Percentiles rank a stretch among this genome's conserved stretches.
phyloP scores from a whole-genome alignment of 2,113 vertebrate species.

The Ondatra zibethicus region DNA sequence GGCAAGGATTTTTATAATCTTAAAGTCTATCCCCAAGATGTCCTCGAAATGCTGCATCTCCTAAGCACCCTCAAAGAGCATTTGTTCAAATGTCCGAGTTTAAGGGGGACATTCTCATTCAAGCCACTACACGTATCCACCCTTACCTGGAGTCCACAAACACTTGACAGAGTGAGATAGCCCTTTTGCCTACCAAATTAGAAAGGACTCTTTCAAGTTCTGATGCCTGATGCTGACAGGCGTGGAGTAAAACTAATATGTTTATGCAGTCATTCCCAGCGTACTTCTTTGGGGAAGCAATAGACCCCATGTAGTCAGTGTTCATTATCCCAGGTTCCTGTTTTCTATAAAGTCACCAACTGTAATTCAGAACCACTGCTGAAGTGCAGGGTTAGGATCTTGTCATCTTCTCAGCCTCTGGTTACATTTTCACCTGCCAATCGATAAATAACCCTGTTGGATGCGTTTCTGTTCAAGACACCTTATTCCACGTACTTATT shows the following conservation, averaged over 20 bases:
- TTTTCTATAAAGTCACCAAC: neutral
- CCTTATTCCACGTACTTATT: neutral
- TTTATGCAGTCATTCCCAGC: neutral
- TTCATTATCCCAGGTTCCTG: neutral
- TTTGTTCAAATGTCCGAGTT: neutral
- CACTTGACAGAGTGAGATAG: neutral
- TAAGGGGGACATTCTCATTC: neutral
- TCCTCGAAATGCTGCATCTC: neutral
- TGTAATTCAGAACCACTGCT: neutral
- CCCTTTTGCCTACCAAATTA: constrained; percentile 20
- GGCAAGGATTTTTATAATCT: neutral
- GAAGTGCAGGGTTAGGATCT: neutral
- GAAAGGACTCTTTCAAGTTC: neutral
- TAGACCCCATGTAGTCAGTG: neutral
- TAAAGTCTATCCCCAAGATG: neutral
- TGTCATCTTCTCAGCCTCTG: neutral
- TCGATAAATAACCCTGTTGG: neutral
- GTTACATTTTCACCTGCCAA: neutral
- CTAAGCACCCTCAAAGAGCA: neutral
- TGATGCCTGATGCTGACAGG: neutral
- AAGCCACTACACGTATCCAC: no score
- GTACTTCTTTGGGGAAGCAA: neutral
- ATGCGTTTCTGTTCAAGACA: neutral
- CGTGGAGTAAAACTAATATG: neutral
- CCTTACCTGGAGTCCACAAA: neutral